Evolutionary conservation across 2,797 vertebrate genomes (phyloP).

Genomic region (Phaenicophaeus curvirostris): DNA sequence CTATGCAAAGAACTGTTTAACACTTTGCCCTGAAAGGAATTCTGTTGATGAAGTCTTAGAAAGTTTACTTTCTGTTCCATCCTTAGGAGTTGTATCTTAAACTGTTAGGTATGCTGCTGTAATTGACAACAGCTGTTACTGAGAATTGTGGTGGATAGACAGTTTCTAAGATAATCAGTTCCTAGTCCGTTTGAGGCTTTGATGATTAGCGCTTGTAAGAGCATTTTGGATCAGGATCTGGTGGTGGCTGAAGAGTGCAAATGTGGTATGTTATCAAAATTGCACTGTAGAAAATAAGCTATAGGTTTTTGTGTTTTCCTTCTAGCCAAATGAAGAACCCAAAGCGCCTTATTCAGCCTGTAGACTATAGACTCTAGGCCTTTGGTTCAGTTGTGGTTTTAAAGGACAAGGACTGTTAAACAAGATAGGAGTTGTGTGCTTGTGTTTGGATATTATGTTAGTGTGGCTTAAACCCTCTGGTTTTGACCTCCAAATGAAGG

Average conservation of each 20-base stretch:
- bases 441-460: not conserved
- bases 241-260: conserved; percentile 40
- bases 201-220: conserved; percentile 44
- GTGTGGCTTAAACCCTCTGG: not conserved
- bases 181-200: conserved; percentile 57
- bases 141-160: conserved; percentile 43
- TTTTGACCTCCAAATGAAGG: not conserved
- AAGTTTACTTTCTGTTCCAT: conserved; percentile 36
- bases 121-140: conserved; percentile 66
- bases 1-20: not conserved
- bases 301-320: not conserved
- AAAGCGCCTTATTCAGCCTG: not conserved
- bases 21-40: conserved; percentile 25
- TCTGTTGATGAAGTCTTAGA: not conserved
- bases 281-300: not conserved
- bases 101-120: conserved; percentile 49
- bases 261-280: not conserved
- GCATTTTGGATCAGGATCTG: conserved; percentile 44
- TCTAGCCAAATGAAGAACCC: not conserved
- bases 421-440: not conserved
- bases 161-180: conserved; percentile 55
- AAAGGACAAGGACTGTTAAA: not conserved
- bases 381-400: not conserved
- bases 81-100: conserved; percentile 50
- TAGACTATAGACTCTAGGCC: not conserved